Percentiles rank a stretch among this genome's conserved stretches.
phyloP scores from a whole-genome alignment of 2,888 invertebrate species.

The Malachius bipustulatus region DNA sequence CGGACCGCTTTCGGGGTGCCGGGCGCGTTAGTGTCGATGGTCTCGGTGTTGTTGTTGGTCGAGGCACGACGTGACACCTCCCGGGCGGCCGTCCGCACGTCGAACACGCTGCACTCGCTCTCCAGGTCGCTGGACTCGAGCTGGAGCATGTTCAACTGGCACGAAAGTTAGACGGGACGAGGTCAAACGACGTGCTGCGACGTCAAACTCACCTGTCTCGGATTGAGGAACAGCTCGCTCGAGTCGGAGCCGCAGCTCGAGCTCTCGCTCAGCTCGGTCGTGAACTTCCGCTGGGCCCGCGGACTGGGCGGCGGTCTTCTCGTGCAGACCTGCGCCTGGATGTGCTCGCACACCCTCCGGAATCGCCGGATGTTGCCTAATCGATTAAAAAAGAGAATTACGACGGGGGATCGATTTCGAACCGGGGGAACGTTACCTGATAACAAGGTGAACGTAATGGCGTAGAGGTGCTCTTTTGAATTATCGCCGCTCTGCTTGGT shows the following conservation, averaged over 20 bases:
- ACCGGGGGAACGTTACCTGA: conserved; percentile 80
- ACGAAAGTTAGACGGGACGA: too few species aligned
- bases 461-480: conserved; percentile 67
- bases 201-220: conserved; percentile 31
- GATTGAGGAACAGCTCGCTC: conserved; percentile 42
- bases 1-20: conserved; percentile 39
- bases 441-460: conserved; percentile 86
- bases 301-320: conserved; percentile 50
- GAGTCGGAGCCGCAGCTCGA: conserved; percentile 59
- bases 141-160: conserved; percentile 38
- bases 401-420: too few species aligned
- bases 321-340: conserved; percentile 64
- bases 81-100: conserved; percentile 42
- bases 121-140: conserved; percentile 51
- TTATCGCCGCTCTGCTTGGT: conserved; percentile 66
- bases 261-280: conserved; percentile 55
- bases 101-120: conserved; percentile 49
- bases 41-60: conserved; percentile 41
- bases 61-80: conserved; percentile 40
- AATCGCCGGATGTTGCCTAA: conserved; percentile 89
- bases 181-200: too few species aligned
- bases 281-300: conserved; percentile 50
- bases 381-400: conserved; percentile 16
- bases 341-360: conserved; percentile 90
- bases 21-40: conserved; percentile 28